Evolutionary conservation across 2,888 invertebrate genomes (phyloP).

Genomic region (Laspeyria flexula): DNA sequence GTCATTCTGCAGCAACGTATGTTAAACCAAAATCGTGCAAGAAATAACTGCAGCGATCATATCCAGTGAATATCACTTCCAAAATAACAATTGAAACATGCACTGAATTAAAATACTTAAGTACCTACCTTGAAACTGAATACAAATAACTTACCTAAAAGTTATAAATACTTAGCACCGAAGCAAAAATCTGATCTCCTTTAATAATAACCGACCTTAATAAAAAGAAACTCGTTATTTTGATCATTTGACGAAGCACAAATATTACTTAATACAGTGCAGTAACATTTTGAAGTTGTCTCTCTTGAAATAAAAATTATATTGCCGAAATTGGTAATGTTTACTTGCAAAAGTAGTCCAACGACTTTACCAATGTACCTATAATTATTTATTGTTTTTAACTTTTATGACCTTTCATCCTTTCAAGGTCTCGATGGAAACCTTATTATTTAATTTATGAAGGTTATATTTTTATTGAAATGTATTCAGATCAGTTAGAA

Average conservation of each 20-base stretch:
- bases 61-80: neutral
- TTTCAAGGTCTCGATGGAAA: neutral
- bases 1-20: too few species aligned
- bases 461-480: too few species aligned
- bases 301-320: neutral
- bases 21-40: too few species aligned
- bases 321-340: neutral
- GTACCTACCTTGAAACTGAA: neutral
- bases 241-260: constrained; percentile 7
- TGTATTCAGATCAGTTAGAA: too few species aligned
- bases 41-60: too few species aligned
- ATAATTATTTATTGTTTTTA: neutral
- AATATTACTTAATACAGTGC: constrained; percentile 1
- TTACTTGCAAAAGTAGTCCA: neutral
- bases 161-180: neutral
- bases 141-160: too few species aligned
- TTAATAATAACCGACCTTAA: constrained; percentile 10
- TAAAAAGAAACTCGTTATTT: constrained; percentile 15
- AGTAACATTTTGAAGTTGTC: neutral
- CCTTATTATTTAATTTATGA: neutral
- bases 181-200: constrained; percentile 2
- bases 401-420: neutral
- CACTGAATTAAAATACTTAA: too few species aligned
- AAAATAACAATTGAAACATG: neutral
- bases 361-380: neutral